Evolutionary conservation across 1,140 invertebrate genomes (phyloP), one percentile per base, ranked within the genome.

Genomic region (Lepidurus packardi): DNA sequence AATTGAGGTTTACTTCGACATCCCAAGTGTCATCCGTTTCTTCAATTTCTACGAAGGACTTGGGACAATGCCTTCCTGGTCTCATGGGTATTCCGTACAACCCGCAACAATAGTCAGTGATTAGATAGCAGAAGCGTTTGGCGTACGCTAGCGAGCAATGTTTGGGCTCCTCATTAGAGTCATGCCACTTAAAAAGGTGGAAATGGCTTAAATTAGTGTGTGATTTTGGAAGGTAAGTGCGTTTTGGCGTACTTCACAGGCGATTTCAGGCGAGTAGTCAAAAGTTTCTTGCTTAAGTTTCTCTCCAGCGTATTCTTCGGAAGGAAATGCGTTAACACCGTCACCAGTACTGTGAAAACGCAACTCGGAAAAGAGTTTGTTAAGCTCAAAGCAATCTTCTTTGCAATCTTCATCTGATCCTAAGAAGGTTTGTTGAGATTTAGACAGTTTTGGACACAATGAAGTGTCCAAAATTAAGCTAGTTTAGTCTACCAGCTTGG

Each of bases 281-380:
- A 77, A 79, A 13, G 25, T 43, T 21, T 76, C 75, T 4, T 74
- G 76, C n/a, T 45, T 42, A 10, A 79, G 65, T 25, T 77, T 25
- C 43, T 76, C 75, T 5, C 34, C 76, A 4, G 75, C 78, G 43
- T 79, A 73, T 13, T 73, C 25, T 47, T 43, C 65, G 9, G 47
- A 75, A 7, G 78, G 44, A 53, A 79, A 79, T 8, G 11, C 34
- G 13, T 78, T 25, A n/a, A n/a, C n/a, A 2, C 47, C 21, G 47
- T 79, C 47, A 2, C 75, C 73, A 16, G 73, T 34, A 45, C 73
- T 74, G 16, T 75, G 43, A 3, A 34, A 24, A 73, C 75, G 75
- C n/a, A 79, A 42, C 75, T 79, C 78, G 73, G 44, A 74, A 34
- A 79, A 77, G 13, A 79, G 78, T 13, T 79, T 79, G 78, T 79